These are phyloP conservation scores for Cyphomyrmex costatus DNA, from an alignment of 1,140 invertebrate genomes.

Conservation along the genomic window DNA sequence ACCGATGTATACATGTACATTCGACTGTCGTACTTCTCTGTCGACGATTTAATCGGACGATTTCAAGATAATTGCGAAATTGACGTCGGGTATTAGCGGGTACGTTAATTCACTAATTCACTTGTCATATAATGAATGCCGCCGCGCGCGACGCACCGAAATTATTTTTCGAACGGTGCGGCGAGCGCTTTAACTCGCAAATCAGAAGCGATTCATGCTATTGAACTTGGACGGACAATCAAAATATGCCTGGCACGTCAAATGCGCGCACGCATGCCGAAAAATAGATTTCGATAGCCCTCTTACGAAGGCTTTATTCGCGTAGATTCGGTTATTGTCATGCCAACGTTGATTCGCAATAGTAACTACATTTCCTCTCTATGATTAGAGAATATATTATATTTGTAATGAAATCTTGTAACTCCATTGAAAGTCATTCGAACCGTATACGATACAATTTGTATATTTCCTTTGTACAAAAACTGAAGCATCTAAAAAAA, in stretches of 20 bases:
- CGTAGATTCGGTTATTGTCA: slow-evolving; percentile 44
- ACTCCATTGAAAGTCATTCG: neutral
- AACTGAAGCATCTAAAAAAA: too few relatives aligned
- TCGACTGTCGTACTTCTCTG: neutral
- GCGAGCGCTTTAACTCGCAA: slow-evolving; percentile 18
- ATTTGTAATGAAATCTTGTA: neutral
- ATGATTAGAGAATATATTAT: neutral
- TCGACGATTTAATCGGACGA: slow-evolving; percentile 53
- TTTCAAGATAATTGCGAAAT: slow-evolving; percentile 53
- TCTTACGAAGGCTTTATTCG: slow-evolving; percentile 18
- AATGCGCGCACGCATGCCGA: slow-evolving; percentile 3
- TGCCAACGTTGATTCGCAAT: neutral
- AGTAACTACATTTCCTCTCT: neutral
- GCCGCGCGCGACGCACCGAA: neutral
- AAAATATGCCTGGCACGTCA: slow-evolving; percentile 44
- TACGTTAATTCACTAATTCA: slow-evolving; percentile 56
- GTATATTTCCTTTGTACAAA: neutral
- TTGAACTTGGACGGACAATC: slow-evolving; percentile 25
- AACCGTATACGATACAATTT: neutral
- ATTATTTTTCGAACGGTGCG: slow-evolving; percentile 13
- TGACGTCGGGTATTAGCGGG: slow-evolving; percentile 19
- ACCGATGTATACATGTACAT: slow-evolving; percentile 17
- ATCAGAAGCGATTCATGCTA: slow-evolving; percentile 40
- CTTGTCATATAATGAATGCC: slow-evolving; percentile 11
- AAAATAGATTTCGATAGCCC: slow-evolving; percentile 30